phyloP scores from a whole-genome alignment of 2,797 vertebrate genomes.

The Sphenopsis melanotis region DNA sequence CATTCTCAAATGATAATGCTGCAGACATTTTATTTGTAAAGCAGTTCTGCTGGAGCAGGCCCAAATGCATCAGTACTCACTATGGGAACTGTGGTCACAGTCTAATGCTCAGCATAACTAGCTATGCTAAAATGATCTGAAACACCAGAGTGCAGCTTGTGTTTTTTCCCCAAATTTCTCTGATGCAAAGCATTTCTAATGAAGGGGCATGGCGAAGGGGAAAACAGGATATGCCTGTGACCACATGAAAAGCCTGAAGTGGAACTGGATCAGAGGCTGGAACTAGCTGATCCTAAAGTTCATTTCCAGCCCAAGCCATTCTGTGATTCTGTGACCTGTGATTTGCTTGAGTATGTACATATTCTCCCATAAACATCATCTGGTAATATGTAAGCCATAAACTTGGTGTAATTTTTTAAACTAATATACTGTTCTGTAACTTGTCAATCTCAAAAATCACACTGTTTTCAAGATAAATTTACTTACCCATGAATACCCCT shows the following conservation, averaged over 20 bases:
- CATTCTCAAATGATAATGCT: background rate
- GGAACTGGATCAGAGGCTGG: background rate
- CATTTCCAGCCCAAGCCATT: background rate
- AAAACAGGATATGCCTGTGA: background rate
- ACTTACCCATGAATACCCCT: background rate
- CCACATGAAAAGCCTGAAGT: background rate
- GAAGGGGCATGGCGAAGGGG: background rate
- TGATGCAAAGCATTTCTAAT: background rate
- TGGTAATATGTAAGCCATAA: background rate
- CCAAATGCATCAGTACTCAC: background rate
- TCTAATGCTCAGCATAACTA: background rate
- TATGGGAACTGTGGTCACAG: background rate
- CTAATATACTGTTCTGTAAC: background rate
- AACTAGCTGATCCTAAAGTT: background rate
- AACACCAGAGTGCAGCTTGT: background rate
- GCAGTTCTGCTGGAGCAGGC: background rate
- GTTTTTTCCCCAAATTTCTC: background rate
- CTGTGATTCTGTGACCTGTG: background rate
- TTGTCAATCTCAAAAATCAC: background rate
- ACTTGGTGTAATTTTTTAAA: background rate
- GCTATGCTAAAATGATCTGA: background rate
- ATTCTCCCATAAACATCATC: background rate
- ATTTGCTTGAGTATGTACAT: background rate
- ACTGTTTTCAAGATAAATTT: background rate
- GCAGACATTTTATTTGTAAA: background rate